These are phyloP conservation scores for Phymorhynchus buccinoides DNA, from an alignment of 1,140 invertebrate genomes.

Conservation along the genomic window DNA sequence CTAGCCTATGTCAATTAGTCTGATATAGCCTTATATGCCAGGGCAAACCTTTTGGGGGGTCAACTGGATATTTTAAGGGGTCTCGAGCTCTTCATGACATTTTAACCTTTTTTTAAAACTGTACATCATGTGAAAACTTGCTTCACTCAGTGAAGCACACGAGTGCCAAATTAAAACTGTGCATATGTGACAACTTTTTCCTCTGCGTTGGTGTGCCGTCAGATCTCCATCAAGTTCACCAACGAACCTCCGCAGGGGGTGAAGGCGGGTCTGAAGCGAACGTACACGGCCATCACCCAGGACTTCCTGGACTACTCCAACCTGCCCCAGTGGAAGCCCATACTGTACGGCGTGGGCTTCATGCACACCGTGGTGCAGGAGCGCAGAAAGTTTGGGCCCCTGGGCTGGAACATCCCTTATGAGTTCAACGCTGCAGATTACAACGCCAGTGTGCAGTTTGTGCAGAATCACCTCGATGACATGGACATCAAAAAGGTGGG, in stretches of 20 bases:
- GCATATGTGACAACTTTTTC: too few relatives aligned
- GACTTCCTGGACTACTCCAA: slow-evolving; percentile 67
- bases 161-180: too few relatives aligned
- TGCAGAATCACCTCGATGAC: slow-evolving; percentile 96
- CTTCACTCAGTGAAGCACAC: too few relatives aligned
- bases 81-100: too few relatives aligned
- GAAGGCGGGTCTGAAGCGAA: slow-evolving; percentile 72
- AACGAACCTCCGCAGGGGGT: slow-evolving; percentile 74
- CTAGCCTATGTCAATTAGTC: too few relatives aligned
- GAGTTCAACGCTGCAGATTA: slow-evolving; percentile 98
- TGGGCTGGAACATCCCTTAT: slow-evolving; percentile 78
- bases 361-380: slow-evolving; percentile 77
- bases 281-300: slow-evolving; percentile 68
- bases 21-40: too few relatives aligned
- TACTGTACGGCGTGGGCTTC: slow-evolving; percentile 94
- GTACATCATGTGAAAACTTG: too few relatives aligned
- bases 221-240: slow-evolving; percentile 72
- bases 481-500: slow-evolving; percentile 91
- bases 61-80: too few relatives aligned
- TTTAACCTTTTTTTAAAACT: too few relatives aligned
- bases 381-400: slow-evolving; percentile 72
- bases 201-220: background rate
- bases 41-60: too few relatives aligned
- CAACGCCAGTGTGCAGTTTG: slow-evolving; percentile 93
- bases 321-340: slow-evolving; percentile 86